Evolutionary conservation across 1,140 invertebrate species (phyloP).

Genomic region (Bombus turneri): DNA sequence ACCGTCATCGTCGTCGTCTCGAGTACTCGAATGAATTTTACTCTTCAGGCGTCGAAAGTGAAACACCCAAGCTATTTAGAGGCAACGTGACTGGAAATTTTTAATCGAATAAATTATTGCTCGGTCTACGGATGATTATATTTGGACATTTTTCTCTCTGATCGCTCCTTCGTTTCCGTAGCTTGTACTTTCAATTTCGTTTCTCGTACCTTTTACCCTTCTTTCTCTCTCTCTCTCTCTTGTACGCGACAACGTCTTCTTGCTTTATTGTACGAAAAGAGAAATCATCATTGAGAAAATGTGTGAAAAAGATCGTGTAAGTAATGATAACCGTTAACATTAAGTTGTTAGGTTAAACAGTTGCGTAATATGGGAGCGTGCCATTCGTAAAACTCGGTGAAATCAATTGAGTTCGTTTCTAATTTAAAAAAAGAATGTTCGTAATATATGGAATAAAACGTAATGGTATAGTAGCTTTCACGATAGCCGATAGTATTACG

Average conservation of each 20-base stretch:
- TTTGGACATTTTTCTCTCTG: neutral
- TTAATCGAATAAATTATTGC: slow-evolving; percentile 16
- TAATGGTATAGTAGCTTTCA: neutral
- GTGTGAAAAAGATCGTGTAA: too few relatives aligned
- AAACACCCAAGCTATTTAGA: slow-evolving; percentile 63
- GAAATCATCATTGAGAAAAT: slow-evolving; percentile 2
- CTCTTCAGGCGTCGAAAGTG: slow-evolving; percentile 74
- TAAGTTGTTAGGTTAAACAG: too few relatives aligned
- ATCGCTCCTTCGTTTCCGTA: neutral
- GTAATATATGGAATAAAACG: neutral
- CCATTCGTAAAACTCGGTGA: neutral
- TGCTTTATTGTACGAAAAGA: neutral
- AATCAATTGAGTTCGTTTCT: neutral
- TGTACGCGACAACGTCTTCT: neutral
- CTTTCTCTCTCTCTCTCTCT: too few relatives aligned
- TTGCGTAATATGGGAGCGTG: too few relatives aligned
- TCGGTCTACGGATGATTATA: neutral
- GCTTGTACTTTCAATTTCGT: neutral
- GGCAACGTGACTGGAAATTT: slow-evolving; percentile 58
- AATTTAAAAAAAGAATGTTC: neutral
- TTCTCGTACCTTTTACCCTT: neutral
- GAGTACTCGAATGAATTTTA: slow-evolving; percentile 62
- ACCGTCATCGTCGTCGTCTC: slow-evolving; percentile 31
- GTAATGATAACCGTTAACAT: too few relatives aligned
- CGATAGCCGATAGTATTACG: neutral